These are phyloP conservation scores for Pitangus sulphuratus DNA, from an alignment of 2,797 vertebrate species.

Conservation along the genomic window DNA sequence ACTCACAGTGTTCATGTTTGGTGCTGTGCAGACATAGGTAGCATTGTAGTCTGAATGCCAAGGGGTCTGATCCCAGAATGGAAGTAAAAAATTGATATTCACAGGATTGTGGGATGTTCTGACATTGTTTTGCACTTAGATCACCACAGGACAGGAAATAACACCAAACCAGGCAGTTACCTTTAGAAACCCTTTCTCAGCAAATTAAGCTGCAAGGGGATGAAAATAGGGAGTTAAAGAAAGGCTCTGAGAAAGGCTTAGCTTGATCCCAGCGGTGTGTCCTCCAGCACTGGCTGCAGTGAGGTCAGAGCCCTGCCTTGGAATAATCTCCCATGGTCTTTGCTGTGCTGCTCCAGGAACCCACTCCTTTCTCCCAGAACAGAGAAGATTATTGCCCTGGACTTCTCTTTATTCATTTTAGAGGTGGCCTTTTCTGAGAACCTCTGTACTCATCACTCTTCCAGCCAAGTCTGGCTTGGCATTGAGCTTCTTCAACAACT, in stretches of 20 bases:
- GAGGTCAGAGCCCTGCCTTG: neutral
- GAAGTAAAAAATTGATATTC: constrained; percentile 4
- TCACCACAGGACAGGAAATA: neutral
- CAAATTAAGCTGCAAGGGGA: neutral
- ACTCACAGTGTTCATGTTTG: neutral
- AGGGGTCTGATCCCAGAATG: neutral
- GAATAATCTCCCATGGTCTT: neutral
- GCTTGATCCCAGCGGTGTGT: neutral
- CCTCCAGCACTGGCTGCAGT: neutral
- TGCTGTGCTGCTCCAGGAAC: neutral
- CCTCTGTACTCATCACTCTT: neutral
- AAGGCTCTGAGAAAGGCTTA: neutral
- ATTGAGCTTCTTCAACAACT: neutral
- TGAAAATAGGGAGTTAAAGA: neutral
- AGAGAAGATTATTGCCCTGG: neutral
- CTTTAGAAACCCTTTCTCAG: neutral
- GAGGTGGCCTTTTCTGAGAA: neutral
- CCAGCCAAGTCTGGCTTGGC: neutral
- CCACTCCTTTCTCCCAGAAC: neutral
- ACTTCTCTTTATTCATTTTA: neutral
- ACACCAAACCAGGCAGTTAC: neutral
- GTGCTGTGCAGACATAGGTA: neutral
- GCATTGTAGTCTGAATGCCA: neutral
- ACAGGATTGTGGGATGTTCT: neutral
- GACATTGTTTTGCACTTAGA: neutral